phyloP scores from a whole-genome alignment of 2,113 vertebrate genomes.

The Hydrochoerus hydrochaeris region DNA sequence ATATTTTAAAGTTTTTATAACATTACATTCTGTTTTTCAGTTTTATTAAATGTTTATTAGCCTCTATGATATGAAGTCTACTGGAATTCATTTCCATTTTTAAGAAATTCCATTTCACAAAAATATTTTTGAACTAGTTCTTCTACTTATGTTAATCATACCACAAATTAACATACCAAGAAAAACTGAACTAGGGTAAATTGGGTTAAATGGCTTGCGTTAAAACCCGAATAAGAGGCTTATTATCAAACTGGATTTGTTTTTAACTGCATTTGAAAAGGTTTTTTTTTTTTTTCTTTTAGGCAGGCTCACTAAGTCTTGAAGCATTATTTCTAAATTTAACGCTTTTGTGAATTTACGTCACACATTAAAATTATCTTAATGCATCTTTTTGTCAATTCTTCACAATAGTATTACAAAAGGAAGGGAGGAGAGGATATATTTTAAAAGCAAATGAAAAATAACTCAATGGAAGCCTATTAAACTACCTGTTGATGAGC shows the following conservation, averaged over 20 bases:
- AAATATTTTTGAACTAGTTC: slow-evolving; percentile 37
- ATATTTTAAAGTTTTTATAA: slow-evolving; percentile 36
- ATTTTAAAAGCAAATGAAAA: slow-evolving; percentile 82
- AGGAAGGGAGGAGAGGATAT: slow-evolving; percentile 56
- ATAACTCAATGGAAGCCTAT: slow-evolving; percentile 75
- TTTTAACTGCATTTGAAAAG: slow-evolving; percentile 62
- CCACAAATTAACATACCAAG: slow-evolving; percentile 52
- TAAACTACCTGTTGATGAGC: slow-evolving; percentile 80
- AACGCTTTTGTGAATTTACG: slow-evolving; percentile 77
- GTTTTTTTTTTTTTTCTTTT: slow-evolving; percentile 7
- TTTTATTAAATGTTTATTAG: slow-evolving; percentile 52
- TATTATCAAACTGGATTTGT: slow-evolving; percentile 60
- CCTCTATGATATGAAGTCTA: neutral
- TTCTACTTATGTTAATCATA: slow-evolving; percentile 52
- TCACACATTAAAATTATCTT: slow-evolving; percentile 76
- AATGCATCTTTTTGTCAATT: slow-evolving; percentile 80
- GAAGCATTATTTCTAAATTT: slow-evolving; percentile 76
- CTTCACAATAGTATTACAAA: slow-evolving; percentile 78
- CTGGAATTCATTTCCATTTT: slow-evolving; percentile 46
- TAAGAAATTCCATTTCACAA: slow-evolving; percentile 49
- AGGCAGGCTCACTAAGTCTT: slow-evolving; percentile 56
- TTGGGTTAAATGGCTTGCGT: slow-evolving; percentile 15
- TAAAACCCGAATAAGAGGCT: slow-evolving; percentile 64
- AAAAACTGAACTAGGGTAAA: slow-evolving; percentile 57
- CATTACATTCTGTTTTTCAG: slow-evolving; percentile 5